Base-by-base conservation (phyloP, 2,113 vertebrate species). In the Colistium nudipinnis region DNA sequence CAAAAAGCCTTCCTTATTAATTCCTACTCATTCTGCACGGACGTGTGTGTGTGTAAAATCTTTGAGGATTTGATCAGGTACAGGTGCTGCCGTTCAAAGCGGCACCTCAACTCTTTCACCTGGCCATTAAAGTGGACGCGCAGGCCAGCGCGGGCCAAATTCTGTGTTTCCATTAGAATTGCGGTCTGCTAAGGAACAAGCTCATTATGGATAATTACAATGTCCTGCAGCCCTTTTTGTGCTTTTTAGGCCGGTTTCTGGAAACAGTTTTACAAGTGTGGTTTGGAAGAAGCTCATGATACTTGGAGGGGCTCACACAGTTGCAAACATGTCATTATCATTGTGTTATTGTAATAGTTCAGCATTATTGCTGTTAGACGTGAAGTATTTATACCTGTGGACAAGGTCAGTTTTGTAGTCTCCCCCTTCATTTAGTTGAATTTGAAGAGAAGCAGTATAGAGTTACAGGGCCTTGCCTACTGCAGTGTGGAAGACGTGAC, bases 51-150 rank as follows among this genome's bases (percentile, higher is more conserved):
- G 39, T 43, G 39, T 43, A 44, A 60, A 76, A 81, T 81, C 87
- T 94, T 92, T 93, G 91, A 93, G 90, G 91, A 79, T 88, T 86
- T 90, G 87, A 93, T 93, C 88, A 89, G 91, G 80, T 82, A 83
- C 89, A 86, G 87, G 87, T 90, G 89, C 86, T 48, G 38, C 74
- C 55, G 87, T 89, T 93, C 86, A 92, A 92, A 93, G 89, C 80
- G 45, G 86, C 89, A 88, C 84, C 79, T 90, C 81, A 48, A 59
- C 87, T 84, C 74, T 83, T 83, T 76, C 13, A 36, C 73, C 52
- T 56, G 75, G 73, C 85, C 79, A 88, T 91, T 91, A 87, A 87
- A 86, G 83, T 76, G 27, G 52, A 88, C 31, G 69, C 30, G 24
- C 63, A 69, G 80, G 78, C 78, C 56, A 78, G 49, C 17, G 6